A percentile compares a stretch with the other conserved stretches of the same genome.
Evolutionary conservation across 1,140 invertebrate genomes (phyloP).

Genomic region (Coelopa frigida): DNA sequence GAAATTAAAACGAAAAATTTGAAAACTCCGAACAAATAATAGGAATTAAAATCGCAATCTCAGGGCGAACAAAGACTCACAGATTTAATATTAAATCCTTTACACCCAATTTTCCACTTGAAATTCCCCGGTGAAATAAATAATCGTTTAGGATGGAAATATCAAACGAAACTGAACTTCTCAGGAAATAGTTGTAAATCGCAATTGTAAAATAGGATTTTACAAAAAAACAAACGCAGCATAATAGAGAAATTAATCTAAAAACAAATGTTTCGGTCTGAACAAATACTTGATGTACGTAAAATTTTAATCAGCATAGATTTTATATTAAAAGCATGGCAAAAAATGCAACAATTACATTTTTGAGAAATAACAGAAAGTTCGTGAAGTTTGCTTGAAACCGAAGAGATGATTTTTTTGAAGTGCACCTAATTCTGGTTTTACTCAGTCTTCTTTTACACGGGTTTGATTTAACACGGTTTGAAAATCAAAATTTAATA

Average conservation of each 20-base stretch:
- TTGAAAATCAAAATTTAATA: conserved; percentile 1
- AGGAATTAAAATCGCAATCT: conserved; percentile 4
- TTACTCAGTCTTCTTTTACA: too few species aligned
- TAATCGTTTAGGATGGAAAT: neutral
- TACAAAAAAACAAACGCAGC: neutral
- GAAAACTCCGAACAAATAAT: neutral
- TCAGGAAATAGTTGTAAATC: conserved; percentile 9
- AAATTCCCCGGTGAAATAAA: neutral
- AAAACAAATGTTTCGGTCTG: too few species aligned
- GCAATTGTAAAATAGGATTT: conserved; percentile 1
- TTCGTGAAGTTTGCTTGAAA: too few species aligned
- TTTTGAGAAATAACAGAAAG: too few species aligned
- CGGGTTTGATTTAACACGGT: too few species aligned
- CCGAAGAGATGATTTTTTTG: too few species aligned
- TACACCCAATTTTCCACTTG: neutral
- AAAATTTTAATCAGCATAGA: too few species aligned
- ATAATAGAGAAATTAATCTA: conserved; percentile 8
- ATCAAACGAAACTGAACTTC: conserved; percentile 11
- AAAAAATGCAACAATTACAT: too few species aligned
- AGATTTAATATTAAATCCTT: conserved; percentile 7
- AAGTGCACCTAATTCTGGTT: too few species aligned
- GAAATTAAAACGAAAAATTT: neutral
- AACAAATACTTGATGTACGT: too few species aligned
- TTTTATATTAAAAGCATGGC: too few species aligned
- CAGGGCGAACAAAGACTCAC: conserved; percentile 11